Percentiles rank a stretch among this genome's conserved stretches.
Evolutionary conservation across 2,888 invertebrate genomes (phyloP).

Genomic region (Neoaliturus tenellus): DNA sequence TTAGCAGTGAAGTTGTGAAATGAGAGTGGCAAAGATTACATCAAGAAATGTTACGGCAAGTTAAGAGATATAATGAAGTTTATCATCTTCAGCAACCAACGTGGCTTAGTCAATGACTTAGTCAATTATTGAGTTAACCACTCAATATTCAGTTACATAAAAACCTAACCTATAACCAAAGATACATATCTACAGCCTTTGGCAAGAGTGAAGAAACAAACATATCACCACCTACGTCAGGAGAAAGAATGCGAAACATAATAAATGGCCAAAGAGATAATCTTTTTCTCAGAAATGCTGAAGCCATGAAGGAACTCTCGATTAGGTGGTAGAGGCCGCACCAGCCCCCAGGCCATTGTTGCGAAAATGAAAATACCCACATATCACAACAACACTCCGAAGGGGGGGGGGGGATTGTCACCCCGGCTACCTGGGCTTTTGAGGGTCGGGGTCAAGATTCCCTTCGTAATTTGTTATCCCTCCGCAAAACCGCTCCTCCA

Average conservation of each 20-base stretch:
- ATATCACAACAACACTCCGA: slow-evolving; percentile 3
- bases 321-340: neutral
- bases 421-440: neutral
- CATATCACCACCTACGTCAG: neutral
- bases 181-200: too few species aligned
- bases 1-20: too few species aligned
- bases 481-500: neutral
- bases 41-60: too few species aligned
- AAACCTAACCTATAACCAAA: too few species aligned
- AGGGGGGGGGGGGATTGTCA: neutral
- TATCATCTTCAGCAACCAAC: too few species aligned
- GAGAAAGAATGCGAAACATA: slow-evolving; percentile 17
- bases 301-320: neutral
- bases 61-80: too few species aligned
- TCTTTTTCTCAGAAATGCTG: slow-evolving; percentile 19
- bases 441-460: neutral
- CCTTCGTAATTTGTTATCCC: slow-evolving; percentile 5
- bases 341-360: neutral
- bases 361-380: slow-evolving; percentile 33
- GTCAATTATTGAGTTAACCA: too few species aligned
- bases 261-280: slow-evolving; percentile 15
- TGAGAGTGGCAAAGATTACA: too few species aligned
- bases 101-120: too few species aligned
- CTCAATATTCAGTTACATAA: too few species aligned
- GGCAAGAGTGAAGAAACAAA: slow-evolving; percentile 13